Conservation (phyloP, 1,140 invertebrate genomes). For the Diprion similis region DNA sequence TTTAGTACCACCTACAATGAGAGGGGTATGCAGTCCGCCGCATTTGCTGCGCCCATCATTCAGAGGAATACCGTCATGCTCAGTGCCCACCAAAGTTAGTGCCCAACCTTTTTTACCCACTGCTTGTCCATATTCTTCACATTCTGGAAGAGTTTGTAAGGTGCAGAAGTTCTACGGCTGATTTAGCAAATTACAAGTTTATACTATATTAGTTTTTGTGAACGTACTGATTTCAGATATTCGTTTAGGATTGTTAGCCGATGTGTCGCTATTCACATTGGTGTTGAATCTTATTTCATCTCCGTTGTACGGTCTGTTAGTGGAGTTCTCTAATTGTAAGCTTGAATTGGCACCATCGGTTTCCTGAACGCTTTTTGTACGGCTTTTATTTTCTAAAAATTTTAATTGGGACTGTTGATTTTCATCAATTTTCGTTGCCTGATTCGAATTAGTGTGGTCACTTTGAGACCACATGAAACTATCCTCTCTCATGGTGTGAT, state of each 20-base stretch:
- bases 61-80: constrained; percentile 18
- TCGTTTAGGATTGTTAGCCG: not conserved
- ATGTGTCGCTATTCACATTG: not conserved
- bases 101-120: constrained; percentile 29
- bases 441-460: too few species aligned
- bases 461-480: too few species aligned
- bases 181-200: not conserved
- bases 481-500: too few species aligned
- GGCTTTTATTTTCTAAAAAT: too few species aligned
- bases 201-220: too few species aligned
- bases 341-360: too few species aligned
- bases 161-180: not conserved
- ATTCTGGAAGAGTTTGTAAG: constrained; percentile 31
- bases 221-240: not conserved
- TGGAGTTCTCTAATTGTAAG: too few species aligned
- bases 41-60: constrained; percentile 15
- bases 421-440: too few species aligned
- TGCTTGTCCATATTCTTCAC: constrained; percentile 33
- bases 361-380: too few species aligned
- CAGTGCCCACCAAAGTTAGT: constrained; percentile 28
- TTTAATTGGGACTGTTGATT: too few species aligned
- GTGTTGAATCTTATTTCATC: not conserved
- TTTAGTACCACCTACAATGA: constrained; percentile 53
- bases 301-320: not conserved
- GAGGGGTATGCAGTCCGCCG: not conserved